phyloP scores from a whole-genome alignment of 2,113 vertebrate species.

The Chitala chitala region DNA sequence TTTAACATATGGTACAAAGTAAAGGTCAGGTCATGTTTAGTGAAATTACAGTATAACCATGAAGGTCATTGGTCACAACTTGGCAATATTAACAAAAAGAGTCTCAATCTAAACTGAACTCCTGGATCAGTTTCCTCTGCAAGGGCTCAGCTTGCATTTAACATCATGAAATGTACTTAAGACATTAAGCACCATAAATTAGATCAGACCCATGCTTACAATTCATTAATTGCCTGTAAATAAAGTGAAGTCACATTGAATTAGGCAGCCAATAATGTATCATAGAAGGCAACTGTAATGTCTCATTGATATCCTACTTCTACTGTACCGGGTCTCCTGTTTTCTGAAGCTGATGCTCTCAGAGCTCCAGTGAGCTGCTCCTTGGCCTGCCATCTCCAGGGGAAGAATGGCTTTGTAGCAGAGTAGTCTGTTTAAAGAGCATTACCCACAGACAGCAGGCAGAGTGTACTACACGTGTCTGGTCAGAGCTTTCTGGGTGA shows the following conservation, averaged over 20 bases:
- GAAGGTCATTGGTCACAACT: slow-evolving; percentile 25
- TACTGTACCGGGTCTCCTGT: not conserved
- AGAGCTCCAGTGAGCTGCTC: not conserved
- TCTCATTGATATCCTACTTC: slow-evolving; percentile 24
- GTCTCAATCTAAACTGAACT: slow-evolving; percentile 33
- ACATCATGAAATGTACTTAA: slow-evolving; percentile 21
- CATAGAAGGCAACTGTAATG: slow-evolving; percentile 21
- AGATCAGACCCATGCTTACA: slow-evolving; percentile 19
- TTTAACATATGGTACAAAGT: not conserved
- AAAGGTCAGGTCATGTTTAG: slow-evolving; percentile 22
- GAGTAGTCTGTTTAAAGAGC: slow-evolving; percentile 9
- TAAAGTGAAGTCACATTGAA: slow-evolving; percentile 29
- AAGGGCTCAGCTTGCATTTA: slow-evolving; percentile 20
- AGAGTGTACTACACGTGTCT: not conserved
- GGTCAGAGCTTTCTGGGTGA: not conserved
- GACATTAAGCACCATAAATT: slow-evolving; percentile 28
- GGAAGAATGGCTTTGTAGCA: too few species aligned
- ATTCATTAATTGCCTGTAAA: slow-evolving; percentile 32
- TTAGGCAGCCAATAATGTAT: slow-evolving; percentile 27
- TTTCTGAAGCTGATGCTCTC: not conserved
- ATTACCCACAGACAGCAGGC: slow-evolving; percentile 16
- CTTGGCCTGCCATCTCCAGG: not conserved
- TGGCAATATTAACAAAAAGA: slow-evolving; percentile 27
- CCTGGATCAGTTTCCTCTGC: slow-evolving; percentile 26
- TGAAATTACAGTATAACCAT: slow-evolving; percentile 29